Evolutionary conservation across 2,888 invertebrate species (phyloP).

Genomic region (Rugalucina vietnamica): DNA sequence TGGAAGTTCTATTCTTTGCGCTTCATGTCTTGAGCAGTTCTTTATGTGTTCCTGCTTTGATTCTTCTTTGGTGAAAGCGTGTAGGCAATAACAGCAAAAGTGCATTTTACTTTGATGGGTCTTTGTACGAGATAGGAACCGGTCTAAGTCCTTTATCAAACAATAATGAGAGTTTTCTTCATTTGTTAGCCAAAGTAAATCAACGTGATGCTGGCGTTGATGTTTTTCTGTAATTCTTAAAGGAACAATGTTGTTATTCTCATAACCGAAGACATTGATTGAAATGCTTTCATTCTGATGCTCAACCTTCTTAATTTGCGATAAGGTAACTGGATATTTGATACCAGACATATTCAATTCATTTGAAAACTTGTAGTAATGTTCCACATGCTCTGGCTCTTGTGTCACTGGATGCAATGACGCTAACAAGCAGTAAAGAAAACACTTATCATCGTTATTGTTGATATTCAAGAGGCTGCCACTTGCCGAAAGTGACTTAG

Average conservation of each 20-base stretch:
- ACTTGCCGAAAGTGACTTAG: slow-evolving; percentile 7
- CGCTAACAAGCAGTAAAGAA: slow-evolving; percentile 45
- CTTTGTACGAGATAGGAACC: slow-evolving; percentile 44
- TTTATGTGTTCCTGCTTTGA: slow-evolving; percentile 28
- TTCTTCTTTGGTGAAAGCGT: slow-evolving; percentile 30
- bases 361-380: slow-evolving; percentile 34
- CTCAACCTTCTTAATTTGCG: slow-evolving; percentile 51
- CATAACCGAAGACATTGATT: slow-evolving; percentile 49
- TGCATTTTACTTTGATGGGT: background rate
- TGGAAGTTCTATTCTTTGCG: slow-evolving; percentile 50
- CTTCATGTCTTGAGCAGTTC: slow-evolving; percentile 37
- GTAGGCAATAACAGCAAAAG: slow-evolving; percentile 52
- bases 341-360: slow-evolving; percentile 38
- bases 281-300: slow-evolving; percentile 45
- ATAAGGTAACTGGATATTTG: slow-evolving; percentile 16
- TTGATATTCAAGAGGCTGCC: slow-evolving; percentile 38
- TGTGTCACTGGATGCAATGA: slow-evolving; percentile 38
- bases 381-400: slow-evolving; percentile 35
- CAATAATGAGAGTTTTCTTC: slow-evolving; percentile 32
- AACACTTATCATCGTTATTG: slow-evolving; percentile 46
- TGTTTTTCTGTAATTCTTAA: slow-evolving; percentile 36
- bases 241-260: slow-evolving; percentile 43
- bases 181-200: slow-evolving; percentile 34
- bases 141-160: slow-evolving; percentile 49
- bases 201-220: slow-evolving; percentile 32